Evolutionary conservation across 1,140 invertebrate species (phyloP).

Genomic region (Orchestia grillus): DNA sequence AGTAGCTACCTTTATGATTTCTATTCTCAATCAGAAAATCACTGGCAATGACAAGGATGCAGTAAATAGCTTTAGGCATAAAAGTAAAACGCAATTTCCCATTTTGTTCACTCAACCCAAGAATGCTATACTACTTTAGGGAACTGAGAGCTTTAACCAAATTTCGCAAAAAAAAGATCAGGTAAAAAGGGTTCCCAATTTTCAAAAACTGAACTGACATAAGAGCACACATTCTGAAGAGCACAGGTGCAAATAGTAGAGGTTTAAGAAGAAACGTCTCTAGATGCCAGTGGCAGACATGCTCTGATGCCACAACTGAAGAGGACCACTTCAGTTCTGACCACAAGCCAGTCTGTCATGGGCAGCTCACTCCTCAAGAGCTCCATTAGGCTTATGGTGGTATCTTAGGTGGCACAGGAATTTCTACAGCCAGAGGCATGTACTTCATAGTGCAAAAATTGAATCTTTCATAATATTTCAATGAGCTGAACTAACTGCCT

Average conservation of each 20-base stretch:
- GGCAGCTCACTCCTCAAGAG: background rate
- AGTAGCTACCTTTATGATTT: background rate
- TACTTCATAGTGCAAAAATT: background rate
- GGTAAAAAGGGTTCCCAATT: too few relatives aligned
- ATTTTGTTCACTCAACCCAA: too few relatives aligned
- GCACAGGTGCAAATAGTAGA: too few relatives aligned
- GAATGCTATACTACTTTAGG: too few relatives aligned
- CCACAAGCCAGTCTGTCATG: background rate
- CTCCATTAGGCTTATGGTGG: constrained; percentile 6
- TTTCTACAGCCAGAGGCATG: background rate
- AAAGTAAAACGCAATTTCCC: too few relatives aligned
- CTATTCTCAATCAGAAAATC: background rate
- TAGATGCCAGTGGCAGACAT: too few relatives aligned
- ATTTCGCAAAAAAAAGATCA: too few relatives aligned
- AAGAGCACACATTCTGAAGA: too few relatives aligned
- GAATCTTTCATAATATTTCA: background rate
- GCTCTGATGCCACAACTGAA: background rate
- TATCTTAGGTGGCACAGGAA: background rate
- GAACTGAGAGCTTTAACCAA: too few relatives aligned
- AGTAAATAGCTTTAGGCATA: background rate
- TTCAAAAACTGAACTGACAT: too few relatives aligned
- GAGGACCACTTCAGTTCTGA: background rate
- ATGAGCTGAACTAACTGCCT: background rate
- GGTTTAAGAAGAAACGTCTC: too few relatives aligned
- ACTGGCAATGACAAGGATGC: background rate